Evolutionary conservation across 2,888 invertebrate genomes (phyloP).

Genomic region (Sesia apiformis): DNA sequence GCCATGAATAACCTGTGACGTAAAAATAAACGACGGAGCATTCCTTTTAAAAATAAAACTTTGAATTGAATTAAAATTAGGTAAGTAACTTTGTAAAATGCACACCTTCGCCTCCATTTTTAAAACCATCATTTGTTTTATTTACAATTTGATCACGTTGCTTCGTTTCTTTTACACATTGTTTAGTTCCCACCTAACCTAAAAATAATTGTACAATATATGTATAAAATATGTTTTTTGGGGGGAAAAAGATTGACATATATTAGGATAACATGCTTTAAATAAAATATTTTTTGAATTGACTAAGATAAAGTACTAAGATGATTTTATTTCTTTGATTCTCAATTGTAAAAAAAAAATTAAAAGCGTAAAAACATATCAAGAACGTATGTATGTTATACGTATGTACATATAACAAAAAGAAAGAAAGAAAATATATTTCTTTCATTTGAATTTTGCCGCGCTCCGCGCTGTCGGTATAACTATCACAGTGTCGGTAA

Average conservation of each 20-base stretch:
- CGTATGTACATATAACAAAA: too few relatives aligned
- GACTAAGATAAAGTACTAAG: too few relatives aligned
- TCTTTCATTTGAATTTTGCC: too few relatives aligned
- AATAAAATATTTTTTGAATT: too few relatives aligned
- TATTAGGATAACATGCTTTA: not conserved
- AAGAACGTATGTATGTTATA: too few relatives aligned
- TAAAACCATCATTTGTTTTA: constrained; percentile 37
- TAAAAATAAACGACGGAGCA: not conserved
- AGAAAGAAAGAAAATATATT: too few relatives aligned
- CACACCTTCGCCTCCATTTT: constrained; percentile 13
- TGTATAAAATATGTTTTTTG: not conserved
- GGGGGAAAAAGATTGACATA: not conserved
- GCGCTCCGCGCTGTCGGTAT: too few relatives aligned
- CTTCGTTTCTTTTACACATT: constrained; percentile 64
- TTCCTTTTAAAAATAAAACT: constrained; percentile 15
- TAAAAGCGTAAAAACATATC: too few relatives aligned
- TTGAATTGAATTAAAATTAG: constrained; percentile 17
- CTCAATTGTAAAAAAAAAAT: too few relatives aligned
- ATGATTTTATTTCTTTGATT: too few relatives aligned
- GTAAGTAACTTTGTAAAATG: constrained; percentile 26
- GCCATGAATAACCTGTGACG: not conserved
- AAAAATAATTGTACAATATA: constrained; percentile 14
- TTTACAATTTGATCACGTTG: constrained; percentile 50
- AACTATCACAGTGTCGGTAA: too few relatives aligned
- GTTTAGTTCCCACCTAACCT: constrained; percentile 58